Evolutionary conservation across 2,113 vertebrate genomes (phyloP).

Genomic region (Salminus brasiliensis): DNA sequence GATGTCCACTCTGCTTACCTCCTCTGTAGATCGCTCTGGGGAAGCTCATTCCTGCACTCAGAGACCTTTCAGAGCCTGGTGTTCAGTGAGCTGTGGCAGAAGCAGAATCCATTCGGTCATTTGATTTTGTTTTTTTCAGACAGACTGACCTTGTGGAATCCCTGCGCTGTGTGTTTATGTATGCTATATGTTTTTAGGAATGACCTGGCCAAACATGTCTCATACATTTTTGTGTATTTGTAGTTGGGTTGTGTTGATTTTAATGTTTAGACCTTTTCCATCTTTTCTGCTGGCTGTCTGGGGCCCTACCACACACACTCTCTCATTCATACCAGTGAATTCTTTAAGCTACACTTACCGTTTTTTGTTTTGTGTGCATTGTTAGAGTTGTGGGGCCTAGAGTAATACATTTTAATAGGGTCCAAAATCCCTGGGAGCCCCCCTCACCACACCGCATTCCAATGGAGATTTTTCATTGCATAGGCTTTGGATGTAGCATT

Average conservation of each 20-base stretch:
- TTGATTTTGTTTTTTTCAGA: background rate
- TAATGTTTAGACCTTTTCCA: background rate
- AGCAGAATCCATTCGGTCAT: background rate
- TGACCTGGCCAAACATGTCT: background rate
- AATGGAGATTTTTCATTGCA: no score
- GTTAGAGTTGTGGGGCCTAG: no score
- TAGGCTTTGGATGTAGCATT: no score
- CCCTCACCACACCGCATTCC: no score
- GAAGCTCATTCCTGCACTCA: background rate
- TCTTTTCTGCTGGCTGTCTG: no score
- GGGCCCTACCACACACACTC: no score
- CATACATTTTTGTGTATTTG: background rate
- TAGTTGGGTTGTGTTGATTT: background rate
- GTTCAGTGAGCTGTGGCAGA: background rate
- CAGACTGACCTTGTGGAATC: background rate
- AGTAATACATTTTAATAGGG: no score
- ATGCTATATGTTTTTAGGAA: background rate
- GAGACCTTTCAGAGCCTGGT: background rate
- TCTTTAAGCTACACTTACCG: no score
- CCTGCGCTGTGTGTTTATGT: background rate
- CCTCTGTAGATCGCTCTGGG: background rate
- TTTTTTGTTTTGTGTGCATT: no score
- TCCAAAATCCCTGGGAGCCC: no score
- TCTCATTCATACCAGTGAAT: no score
- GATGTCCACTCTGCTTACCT: background rate